phyloP scores from a whole-genome alignment of 2,797 vertebrate species.

The Hippoglossus hippoglossus region DNA sequence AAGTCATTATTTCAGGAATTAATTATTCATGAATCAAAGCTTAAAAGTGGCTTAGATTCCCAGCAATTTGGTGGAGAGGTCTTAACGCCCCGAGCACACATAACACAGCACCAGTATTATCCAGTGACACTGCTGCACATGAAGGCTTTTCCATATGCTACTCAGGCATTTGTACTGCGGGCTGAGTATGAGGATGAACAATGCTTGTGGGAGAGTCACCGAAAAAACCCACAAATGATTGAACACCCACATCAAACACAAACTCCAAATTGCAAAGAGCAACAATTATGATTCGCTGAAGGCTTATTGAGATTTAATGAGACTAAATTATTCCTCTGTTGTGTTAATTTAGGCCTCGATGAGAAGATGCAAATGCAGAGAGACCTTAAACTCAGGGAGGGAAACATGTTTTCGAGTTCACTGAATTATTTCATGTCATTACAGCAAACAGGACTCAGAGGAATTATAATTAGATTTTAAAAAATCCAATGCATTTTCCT shows the following conservation, averaged over 20 bases:
- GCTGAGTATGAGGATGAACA: slow-evolving; percentile 2
- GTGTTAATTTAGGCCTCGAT: slow-evolving; percentile 44
- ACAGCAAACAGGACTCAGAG: slow-evolving; percentile 17
- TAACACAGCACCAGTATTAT: background rate
- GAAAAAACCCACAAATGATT: slow-evolving; percentile 23
- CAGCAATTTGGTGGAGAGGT: slow-evolving; percentile 42
- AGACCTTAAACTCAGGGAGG: slow-evolving; percentile 15
- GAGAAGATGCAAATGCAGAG: slow-evolving; percentile 32
- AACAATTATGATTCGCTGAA: slow-evolving; percentile 38
- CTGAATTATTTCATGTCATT: slow-evolving; percentile 4
- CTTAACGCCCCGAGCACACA: slow-evolving; percentile 33
- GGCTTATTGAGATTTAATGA: slow-evolving; percentile 49
- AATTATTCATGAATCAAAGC: slow-evolving; percentile 66
- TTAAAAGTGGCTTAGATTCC: slow-evolving; percentile 50
- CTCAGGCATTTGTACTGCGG: slow-evolving; percentile 2
- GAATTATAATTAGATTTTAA: slow-evolving; percentile 11
- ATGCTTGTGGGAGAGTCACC: background rate
- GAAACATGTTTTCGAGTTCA: slow-evolving; percentile 24
- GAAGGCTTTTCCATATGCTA: slow-evolving; percentile 2
- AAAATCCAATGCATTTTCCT: background rate
- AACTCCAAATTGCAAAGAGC: slow-evolving; percentile 20
- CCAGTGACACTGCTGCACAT: background rate
- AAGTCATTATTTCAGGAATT: slow-evolving; percentile 63
- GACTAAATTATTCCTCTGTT: slow-evolving; percentile 52
- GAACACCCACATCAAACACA: slow-evolving; percentile 20